phyloP scores from a whole-genome alignment of 2,797 vertebrate genomes.

The Enteromius argenteus region DNA sequence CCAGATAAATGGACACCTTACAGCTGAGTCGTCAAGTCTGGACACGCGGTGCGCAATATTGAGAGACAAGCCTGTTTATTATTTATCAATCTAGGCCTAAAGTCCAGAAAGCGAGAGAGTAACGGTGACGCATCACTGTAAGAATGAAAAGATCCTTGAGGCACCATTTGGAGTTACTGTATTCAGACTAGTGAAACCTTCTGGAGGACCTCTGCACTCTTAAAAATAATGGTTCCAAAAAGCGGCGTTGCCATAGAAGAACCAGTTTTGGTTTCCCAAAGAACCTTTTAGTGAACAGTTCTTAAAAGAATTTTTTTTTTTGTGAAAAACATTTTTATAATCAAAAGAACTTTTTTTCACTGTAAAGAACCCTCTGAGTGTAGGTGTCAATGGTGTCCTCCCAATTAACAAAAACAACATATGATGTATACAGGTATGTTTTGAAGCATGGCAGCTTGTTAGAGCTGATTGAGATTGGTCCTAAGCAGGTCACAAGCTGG shows the following conservation, averaged over 20 bases:
- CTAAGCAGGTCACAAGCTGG: too few species aligned
- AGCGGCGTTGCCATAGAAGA: background rate
- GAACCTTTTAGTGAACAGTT: too few species aligned
- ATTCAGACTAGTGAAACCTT: background rate
- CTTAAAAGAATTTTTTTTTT: background rate
- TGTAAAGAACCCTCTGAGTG: background rate
- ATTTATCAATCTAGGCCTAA: slow-evolving; percentile 65
- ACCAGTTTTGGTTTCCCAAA: too few species aligned
- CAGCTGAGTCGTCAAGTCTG: slow-evolving; percentile 71
- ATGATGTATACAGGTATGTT: background rate
- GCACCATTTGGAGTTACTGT: background rate
- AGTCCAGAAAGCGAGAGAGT: background rate
- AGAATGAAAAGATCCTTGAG: slow-evolving; percentile 4
- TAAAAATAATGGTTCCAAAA: too few species aligned
- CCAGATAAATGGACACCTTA: slow-evolving; percentile 71
- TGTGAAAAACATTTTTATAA: too few species aligned
- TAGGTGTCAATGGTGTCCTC: background rate
- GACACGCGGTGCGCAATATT: slow-evolving; percentile 28
- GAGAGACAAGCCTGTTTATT: slow-evolving; percentile 58
- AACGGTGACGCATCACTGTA: slow-evolving; percentile 16
- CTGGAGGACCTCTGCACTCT: background rate
- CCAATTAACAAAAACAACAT: background rate
- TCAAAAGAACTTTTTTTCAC: too few species aligned
- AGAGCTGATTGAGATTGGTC: background rate
- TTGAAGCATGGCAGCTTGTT: background rate